Base-by-base conservation (phyloP, 2,888 invertebrate species). In the Hyles lineata region DNA sequence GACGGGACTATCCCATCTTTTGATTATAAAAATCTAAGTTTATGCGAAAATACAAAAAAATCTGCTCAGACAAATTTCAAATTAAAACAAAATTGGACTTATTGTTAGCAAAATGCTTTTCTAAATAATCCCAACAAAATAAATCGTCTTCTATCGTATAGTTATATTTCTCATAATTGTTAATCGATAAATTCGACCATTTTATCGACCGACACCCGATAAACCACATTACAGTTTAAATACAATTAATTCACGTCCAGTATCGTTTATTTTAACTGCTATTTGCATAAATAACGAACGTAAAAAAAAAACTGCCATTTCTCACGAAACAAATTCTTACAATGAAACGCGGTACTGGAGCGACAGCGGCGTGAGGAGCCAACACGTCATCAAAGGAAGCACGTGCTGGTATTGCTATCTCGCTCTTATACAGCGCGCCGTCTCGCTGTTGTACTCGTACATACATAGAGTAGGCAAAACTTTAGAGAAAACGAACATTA, bases 341-440 rank as follows among this genome's bases (percentile, higher is more conserved):
- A 89, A 89, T 84, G 87, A 89, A 88, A 87, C 83, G 87, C 89
- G 87, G 87, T 92, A 92, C 88, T 82, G 87, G 91, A 90, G 89
- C 84, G 83, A 85, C 92, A 92, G 91, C 87, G 84, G 85, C 83
- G 86, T 84, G 87, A 90, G 87, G 90, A 92, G 90, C 84, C 86
- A 90, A 91, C 89, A 90, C 87, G 87, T 88, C 88, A 91, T 87
- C 89, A 90, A 89, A 92, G 88, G 89, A 89, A 90, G 91, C 94
- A 94, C 94, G 94, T 94, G 94, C 92, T 92, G 83, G 78, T 88
- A 83, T 79, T 71, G 73, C 79, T 75, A 62, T 90, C 90, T 80
- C 86, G 75, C 82, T 92, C 85, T 73, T 67, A 62, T 84, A 32
- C 76, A 80, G 78, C 74, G 83, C 83, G 79, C 75, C 74, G 71